A percentile compares a stretch with the other conserved stretches of the same genome.
phyloP scores from a whole-genome alignment of 2,888 invertebrate species.

The Oligia latruncula region DNA sequence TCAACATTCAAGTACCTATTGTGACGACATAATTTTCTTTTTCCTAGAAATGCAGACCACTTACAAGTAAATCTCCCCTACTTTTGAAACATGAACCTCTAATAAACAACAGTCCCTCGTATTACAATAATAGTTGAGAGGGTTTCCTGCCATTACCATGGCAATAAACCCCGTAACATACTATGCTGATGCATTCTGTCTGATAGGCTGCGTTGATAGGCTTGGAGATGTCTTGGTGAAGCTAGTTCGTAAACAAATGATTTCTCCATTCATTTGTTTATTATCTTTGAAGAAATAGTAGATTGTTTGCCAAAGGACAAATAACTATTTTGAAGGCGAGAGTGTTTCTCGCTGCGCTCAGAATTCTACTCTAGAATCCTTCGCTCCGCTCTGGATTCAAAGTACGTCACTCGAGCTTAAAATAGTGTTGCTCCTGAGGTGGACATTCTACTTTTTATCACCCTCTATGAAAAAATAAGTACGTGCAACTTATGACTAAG shows the following conservation, averaged over 20 bases:
- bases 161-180: slow-evolving; percentile 42
- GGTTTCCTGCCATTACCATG: slow-evolving; percentile 31
- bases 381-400: too few species aligned
- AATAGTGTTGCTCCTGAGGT: too few species aligned
- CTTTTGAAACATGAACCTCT: slow-evolving; percentile 10
- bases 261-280: background rate
- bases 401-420: too few species aligned
- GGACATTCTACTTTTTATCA: too few species aligned
- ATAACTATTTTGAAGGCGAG: too few species aligned
- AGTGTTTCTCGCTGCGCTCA: too few species aligned
- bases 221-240: background rate
- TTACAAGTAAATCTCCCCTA: background rate
- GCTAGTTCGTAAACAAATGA: background rate
- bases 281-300: background rate
- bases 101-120: slow-evolving; percentile 43
- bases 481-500: too few species aligned
- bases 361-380: too few species aligned
- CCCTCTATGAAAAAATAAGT: too few species aligned
- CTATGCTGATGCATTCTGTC: slow-evolving; percentile 25
- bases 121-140: slow-evolving; percentile 53
- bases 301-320: too few species aligned
- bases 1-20: background rate
- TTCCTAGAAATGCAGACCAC: background rate
- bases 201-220: slow-evolving; percentile 18
- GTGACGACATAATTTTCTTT: background rate